Percentiles rank a stretch among this genome's conserved stretches.
Evolutionary conservation across 2,888 invertebrate species (phyloP).

Genomic region (Sthenelais limicola): DNA sequence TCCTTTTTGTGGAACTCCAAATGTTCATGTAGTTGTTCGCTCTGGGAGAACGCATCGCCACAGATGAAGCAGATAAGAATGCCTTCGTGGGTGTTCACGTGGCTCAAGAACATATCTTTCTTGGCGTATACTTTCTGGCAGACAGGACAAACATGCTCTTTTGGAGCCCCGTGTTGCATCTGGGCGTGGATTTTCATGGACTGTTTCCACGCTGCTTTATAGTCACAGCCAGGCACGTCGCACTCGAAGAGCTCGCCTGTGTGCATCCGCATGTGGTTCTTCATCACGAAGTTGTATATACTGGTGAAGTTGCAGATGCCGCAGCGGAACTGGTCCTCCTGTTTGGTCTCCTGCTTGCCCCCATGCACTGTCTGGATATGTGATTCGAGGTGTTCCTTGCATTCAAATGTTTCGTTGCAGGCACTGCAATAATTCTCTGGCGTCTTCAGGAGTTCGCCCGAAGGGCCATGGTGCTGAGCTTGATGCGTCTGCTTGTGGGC

Average conservation of each 20-base stretch:
- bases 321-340: conserved; percentile 28
- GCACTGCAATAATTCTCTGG: conserved; percentile 19
- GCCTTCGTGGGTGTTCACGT: conserved; percentile 33
- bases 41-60: conserved; percentile 25
- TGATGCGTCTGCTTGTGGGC: conserved; percentile 36
- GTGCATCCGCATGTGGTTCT: conserved; percentile 39
- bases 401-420: conserved; percentile 24
- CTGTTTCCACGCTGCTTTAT: conserved; percentile 26
- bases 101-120: conserved; percentile 29
- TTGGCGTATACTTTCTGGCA: conserved; percentile 10
- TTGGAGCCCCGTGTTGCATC: conserved; percentile 28
- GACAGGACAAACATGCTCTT: conserved; percentile 31
- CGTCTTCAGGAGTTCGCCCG: conserved; percentile 6
- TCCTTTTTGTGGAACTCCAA: conserved; percentile 38
- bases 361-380: not conserved
- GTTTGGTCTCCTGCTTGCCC: conserved; percentile 18
- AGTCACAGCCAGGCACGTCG: conserved; percentile 15
- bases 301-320: conserved; percentile 35
- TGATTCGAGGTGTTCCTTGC: conserved; percentile 12
- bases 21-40: conserved; percentile 22
- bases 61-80: conserved; percentile 25
- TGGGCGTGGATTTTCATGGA: conserved; percentile 23
- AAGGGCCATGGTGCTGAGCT: not conserved
- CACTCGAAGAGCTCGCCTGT: conserved; percentile 34
- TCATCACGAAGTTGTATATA: conserved; percentile 34